Percentiles rank a stretch among this genome's conserved stretches.
Conservation (phyloP, 2,888 invertebrate species). For the Agonopterix subpropinquella region DNA sequence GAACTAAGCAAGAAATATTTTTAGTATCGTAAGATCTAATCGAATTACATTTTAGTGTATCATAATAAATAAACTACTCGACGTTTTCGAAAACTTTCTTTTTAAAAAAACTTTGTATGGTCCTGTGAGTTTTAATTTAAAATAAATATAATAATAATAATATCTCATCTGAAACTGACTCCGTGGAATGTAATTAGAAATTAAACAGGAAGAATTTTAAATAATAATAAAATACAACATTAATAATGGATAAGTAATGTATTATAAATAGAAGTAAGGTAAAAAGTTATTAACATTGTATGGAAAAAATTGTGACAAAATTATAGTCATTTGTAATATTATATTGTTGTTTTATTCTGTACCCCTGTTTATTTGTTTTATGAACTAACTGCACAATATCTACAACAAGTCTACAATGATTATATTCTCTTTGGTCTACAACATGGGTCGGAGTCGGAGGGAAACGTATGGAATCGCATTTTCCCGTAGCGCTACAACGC, state of each 20-base stretch:
- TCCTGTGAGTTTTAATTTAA: slow-evolving; percentile 50
- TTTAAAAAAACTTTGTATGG: slow-evolving; percentile 46
- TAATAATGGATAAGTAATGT: slow-evolving; percentile 71
- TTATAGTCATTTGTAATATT: slow-evolving; percentile 78
- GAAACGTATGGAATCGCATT: too few relatives aligned
- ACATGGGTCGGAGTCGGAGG: too few relatives aligned
- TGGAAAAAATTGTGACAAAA: slow-evolving; percentile 77
- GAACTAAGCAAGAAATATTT: slow-evolving; percentile 69
- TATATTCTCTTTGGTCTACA: too few relatives aligned
- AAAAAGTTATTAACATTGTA: slow-evolving; percentile 77
- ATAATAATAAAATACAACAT: slow-evolving; percentile 70
- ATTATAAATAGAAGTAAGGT: slow-evolving; percentile 73
- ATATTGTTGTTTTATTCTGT: slow-evolving; percentile 57
- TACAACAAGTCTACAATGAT: too few relatives aligned
- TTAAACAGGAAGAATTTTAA: slow-evolving; percentile 72
- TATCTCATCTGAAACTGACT: slow-evolving; percentile 58
- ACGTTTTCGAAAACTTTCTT: slow-evolving; percentile 55
- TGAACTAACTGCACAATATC: too few relatives aligned
- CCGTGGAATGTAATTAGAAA: slow-evolving; percentile 67
- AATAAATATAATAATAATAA: slow-evolving; percentile 27
- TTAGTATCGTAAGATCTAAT: slow-evolving; percentile 73
- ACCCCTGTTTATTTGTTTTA: too few relatives aligned
- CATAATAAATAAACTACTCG: slow-evolving; percentile 55
- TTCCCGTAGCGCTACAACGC: too few relatives aligned
- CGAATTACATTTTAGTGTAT: slow-evolving; percentile 73